Base-by-base conservation (phyloP, 2,888 invertebrate species). In the Hirtodrosophila histrioides region DNA sequence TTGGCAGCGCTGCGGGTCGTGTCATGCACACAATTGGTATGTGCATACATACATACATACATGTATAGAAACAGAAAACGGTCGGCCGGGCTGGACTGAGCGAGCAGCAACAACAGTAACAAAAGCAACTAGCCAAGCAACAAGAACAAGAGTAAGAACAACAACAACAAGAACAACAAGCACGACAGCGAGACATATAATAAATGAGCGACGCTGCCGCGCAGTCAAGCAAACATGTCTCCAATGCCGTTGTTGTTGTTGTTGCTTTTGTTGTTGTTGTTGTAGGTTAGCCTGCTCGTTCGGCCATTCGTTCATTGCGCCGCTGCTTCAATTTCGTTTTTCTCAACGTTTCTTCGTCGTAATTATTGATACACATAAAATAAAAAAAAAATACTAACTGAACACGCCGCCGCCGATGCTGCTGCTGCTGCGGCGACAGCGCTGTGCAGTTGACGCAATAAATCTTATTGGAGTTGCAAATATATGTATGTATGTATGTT, bases 201-300 rank as follows among this genome's bases (percentile, higher is more conserved):
- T 85, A 85, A 82, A 82, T 84, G 82, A 82, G 85, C 81, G 81
- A 78, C 76, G 85, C 84, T 81, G 84, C 81, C 66, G 66, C 61
- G 73, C 81, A 81, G 70, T 78, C 78, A 31, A 31, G 9, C 31
- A 31, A 84, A 84, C 84, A 84, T 81, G 84, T 81, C 81, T 84
- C 84, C 81, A 81, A 81, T 81, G 57, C 51, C 64, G 68, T 48
- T 46, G 57, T 43, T 56, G 69, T 46, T 64, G 45, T 53, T 69
- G 60, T 11, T 60, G 46, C 37, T 44, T 39, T 40, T 53, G 44
- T 51, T 41, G 17, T 17, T 1, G 17, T 40, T 53, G 44, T 51
- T 41, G 17, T 17, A 17, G 17, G 1, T 55, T 58, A 67, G 69
- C 46, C 68, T 62, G 65, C 53, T 68, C 45, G 57, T 45, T 75